Percentiles rank a stretch among this genome's conserved stretches.
Conservation (phyloP, 2,797 vertebrate species). For the Microctenopoma steveboyesi region DNA sequence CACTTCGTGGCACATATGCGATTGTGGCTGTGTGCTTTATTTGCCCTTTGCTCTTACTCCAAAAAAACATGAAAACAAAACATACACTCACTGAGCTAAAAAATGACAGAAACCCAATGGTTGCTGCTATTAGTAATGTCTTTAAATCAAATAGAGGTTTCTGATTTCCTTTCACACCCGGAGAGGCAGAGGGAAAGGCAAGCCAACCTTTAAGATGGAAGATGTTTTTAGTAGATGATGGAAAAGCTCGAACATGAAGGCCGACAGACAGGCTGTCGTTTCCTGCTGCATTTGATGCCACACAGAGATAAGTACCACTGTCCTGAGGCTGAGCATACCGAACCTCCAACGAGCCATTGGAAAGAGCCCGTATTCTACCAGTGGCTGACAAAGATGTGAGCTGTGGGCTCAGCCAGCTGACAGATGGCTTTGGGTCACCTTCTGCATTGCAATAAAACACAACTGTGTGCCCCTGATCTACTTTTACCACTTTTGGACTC, state of each 20-base stretch:
- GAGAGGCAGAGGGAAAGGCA: slow-evolving; percentile 65
- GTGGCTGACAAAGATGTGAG: slow-evolving; percentile 66
- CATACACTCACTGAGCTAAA: slow-evolving; percentile 89
- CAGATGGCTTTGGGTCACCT: slow-evolving; percentile 85
- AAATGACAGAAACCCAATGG: slow-evolving; percentile 89
- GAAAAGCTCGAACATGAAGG: slow-evolving; percentile 79
- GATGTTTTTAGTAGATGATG: slow-evolving; percentile 62
- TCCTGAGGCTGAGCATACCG: slow-evolving; percentile 86
- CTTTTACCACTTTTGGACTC: slow-evolving; percentile 72
- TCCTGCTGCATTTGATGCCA: slow-evolving; percentile 88
- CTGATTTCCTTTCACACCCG: slow-evolving; percentile 51
- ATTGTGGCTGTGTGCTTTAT: slow-evolving; percentile 87
- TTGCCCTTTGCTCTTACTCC: slow-evolving; percentile 89
- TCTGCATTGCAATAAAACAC: slow-evolving; percentile 84
- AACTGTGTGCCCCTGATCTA: slow-evolving; percentile 84
- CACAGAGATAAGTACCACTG: slow-evolving; percentile 85
- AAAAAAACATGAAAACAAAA: slow-evolving; percentile 90
- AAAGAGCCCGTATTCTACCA: slow-evolving; percentile 82
- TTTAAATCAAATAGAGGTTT: slow-evolving; percentile 81
- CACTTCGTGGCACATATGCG: slow-evolving; percentile 83
- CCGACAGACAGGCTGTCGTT: slow-evolving; percentile 84
- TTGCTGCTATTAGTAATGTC: slow-evolving; percentile 85
- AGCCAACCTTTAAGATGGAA: slow-evolving; percentile 73
- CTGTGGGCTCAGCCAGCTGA: slow-evolving; percentile 86
- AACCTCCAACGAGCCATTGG: slow-evolving; percentile 88